Evolutionary conservation across 1,140 invertebrate species (phyloP).

Genomic region (Sesamia nonagrioides): DNA sequence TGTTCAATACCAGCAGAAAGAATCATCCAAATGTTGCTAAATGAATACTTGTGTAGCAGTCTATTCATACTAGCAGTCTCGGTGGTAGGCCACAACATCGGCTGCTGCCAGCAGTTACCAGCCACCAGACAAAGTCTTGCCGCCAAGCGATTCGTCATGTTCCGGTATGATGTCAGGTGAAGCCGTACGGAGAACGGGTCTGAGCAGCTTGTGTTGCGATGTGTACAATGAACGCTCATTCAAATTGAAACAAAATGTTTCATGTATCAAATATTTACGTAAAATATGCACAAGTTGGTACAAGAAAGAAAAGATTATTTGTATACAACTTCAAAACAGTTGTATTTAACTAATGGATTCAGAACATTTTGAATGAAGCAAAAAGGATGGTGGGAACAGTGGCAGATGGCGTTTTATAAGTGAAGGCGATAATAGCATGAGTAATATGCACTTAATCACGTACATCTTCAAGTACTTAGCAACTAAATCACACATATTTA

Average conservation of each 20-base stretch:
- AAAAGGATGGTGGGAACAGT: background rate
- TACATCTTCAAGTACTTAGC: conserved; percentile 23
- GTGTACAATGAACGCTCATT: background rate
- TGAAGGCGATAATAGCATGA: background rate
- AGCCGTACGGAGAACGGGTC: too few species aligned
- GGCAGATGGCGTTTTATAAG: background rate
- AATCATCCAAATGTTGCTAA: too few species aligned
- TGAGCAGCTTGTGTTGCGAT: too few species aligned
- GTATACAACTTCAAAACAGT: too few species aligned
- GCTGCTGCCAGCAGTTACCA: too few species aligned
- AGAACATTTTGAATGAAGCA: background rate
- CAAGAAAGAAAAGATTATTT: background rate
- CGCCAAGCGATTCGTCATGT: too few species aligned
- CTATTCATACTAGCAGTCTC: too few species aligned
- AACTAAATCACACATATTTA: conserved; percentile 18
- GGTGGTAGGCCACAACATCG: too few species aligned
- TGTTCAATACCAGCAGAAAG: too few species aligned
- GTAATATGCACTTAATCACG: conserved; percentile 23
- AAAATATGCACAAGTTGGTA: background rate
- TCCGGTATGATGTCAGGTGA: too few species aligned
- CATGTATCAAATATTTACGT: background rate
- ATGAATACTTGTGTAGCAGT: too few species aligned
- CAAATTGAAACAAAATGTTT: conserved; percentile 6
- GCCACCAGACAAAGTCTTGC: too few species aligned
- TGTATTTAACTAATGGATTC: background rate